A percentile compares a stretch with the other conserved stretches of the same genome.
Conservation (phyloP, 1,140 invertebrate genomes). For the Eupeodes corollae region DNA sequence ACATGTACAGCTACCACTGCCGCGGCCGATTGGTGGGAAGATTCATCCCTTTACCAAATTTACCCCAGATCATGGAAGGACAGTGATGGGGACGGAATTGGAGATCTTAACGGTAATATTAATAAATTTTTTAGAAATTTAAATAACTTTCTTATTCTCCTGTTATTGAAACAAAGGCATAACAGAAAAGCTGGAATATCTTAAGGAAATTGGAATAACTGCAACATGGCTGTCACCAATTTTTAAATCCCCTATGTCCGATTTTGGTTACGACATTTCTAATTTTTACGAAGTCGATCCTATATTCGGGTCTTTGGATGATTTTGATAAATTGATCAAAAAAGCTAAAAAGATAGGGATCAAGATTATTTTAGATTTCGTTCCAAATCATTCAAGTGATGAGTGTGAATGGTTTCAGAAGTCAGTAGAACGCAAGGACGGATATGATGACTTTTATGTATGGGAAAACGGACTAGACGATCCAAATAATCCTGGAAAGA, state of each 20-base stretch:
- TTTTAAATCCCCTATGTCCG: constrained; percentile 53
- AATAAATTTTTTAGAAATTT: no score
- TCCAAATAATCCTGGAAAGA: constrained; percentile 15
- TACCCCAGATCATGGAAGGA: constrained; percentile 66
- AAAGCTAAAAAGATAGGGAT: constrained; percentile 40
- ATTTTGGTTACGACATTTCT: constrained; percentile 57
- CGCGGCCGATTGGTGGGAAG: constrained; percentile 61
- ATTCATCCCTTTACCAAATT: constrained; percentile 56
- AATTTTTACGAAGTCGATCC: constrained; percentile 59
- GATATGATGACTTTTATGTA: constrained; percentile 58
- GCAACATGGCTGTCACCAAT: constrained; percentile 62
- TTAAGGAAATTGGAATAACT: constrained; percentile 44
- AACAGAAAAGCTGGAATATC: constrained; percentile 39
- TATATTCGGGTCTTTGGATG: constrained; percentile 57
- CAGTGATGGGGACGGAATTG: constrained; percentile 56
- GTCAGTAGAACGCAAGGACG: constrained; percentile 43
- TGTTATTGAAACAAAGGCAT: constrained; percentile 39
- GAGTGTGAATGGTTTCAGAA: constrained; percentile 57
- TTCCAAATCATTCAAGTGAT: constrained; percentile 62
- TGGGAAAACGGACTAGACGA: constrained; percentile 46
- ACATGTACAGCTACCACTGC: not conserved
- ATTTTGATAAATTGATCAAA: constrained; percentile 54
- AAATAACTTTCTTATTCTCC: no score
- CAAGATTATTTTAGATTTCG: constrained; percentile 37
- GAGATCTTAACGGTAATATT: constrained; percentile 47